Base-by-base conservation (phyloP, 2,888 invertebrate genomes). In the Trypoxylon attenuatum region DNA sequence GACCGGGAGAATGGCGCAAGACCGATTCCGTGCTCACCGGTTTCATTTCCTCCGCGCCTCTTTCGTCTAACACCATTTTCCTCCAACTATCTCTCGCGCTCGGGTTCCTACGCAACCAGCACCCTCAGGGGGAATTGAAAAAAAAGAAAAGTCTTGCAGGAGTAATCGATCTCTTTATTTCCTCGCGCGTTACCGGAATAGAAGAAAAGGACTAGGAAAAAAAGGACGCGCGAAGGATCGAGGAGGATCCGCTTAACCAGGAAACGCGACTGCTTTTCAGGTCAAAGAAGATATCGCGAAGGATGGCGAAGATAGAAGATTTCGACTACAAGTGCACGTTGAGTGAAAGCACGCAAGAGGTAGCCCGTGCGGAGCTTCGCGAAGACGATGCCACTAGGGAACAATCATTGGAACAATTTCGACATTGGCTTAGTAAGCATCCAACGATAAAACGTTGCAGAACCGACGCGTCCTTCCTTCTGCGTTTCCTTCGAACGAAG, bases 401-500 rank as follows among this genome's bases (percentile, higher is more conserved):
- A 2, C 94, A 95, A 75, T 92, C 94, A 0, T 81, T 96, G 77
- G 88, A 90, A 8, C 94, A 95, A 83, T 91, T 96, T 88, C 90
- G 94, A 52, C 93, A 95, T 74, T 96, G 95, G 91, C 94, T 96
- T 69, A 88, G 89, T 47, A 95, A 95, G 85, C 95, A 96, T 88
- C 93, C 94, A 0, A 90, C 92, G 56, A 96, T 96, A 72, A 93
- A 91, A 78, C 91, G 91, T 79, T 96, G 96, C 85, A 90, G 96
- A 67, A 94, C 94, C 69, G 96, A 96, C 83, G 88, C 94, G 0
- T 91, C 93, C 5, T 96, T 97, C 83, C 89, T 96, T 13, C 89
- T 96, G 39, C 90, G 96, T 43, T 96, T 96, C 80, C 90, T 96
- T 10, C 90, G 96, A 33, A 94, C 94, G 41, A 95, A 95, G 87